Percentiles rank a stretch among this genome's conserved stretches.
Evolutionary conservation across 2,797 vertebrate genomes (phyloP).

Genomic region (Meda fulgida): DNA sequence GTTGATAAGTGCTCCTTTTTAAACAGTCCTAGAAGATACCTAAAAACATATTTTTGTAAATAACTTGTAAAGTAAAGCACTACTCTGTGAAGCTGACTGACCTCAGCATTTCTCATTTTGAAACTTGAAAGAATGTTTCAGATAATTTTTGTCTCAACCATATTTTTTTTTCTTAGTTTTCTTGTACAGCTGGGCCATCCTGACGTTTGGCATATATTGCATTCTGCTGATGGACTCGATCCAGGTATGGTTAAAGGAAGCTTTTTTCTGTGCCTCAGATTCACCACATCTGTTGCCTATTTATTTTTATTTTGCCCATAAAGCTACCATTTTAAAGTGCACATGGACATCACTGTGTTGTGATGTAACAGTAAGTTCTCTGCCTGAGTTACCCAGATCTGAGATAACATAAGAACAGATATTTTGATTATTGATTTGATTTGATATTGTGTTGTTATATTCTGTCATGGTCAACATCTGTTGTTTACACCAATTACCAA

Average conservation of each 20-base stretch:
- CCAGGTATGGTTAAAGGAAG: conserved; percentile 49
- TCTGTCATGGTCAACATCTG: background rate
- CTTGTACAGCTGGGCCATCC: conserved; percentile 8
- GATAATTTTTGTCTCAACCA: conserved; percentile 6
- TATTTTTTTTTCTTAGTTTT: background rate
- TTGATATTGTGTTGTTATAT: background rate
- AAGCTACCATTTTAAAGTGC: conserved; percentile 52
- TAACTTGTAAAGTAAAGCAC: background rate
- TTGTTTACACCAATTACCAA: background rate
- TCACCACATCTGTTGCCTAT: conserved; percentile 64
- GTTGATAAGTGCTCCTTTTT: background rate
- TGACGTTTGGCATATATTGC: conserved; percentile 51
- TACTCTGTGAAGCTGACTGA: background rate
- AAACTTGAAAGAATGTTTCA: background rate
- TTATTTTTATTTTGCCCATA: conserved; percentile 38
- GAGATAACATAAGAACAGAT: background rate
- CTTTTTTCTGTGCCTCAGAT: conserved; percentile 53
- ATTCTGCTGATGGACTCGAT: conserved; percentile 43
- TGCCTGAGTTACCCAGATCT: background rate
- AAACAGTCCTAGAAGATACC: background rate
- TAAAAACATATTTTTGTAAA: background rate
- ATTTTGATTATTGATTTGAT: background rate
- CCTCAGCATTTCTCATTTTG: background rate
- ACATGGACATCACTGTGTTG: background rate
- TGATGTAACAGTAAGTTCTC: background rate